These are phyloP conservation scores for Tetranychus truncatus DNA, from an alignment of 2,888 invertebrate species.

Conservation along the genomic window DNA sequence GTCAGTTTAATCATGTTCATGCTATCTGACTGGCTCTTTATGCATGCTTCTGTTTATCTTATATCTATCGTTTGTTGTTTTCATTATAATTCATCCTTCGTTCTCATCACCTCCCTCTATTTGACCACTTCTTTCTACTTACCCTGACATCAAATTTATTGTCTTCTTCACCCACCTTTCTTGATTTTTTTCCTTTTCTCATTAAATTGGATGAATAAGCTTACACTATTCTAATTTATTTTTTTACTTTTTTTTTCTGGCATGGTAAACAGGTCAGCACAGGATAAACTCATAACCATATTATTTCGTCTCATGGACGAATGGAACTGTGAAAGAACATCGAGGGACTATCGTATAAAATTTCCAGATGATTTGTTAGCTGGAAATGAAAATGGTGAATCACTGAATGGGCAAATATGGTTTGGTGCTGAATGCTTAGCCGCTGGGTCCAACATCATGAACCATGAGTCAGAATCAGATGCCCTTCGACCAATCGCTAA, in stretches of 20 bases:
- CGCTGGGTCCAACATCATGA: conserved; percentile 94
- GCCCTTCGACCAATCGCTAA: conserved; percentile 90
- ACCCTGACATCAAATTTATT: not conserved
- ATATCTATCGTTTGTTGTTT: not conserved
- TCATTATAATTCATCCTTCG: not conserved
- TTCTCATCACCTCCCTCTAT: not conserved
- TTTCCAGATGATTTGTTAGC: conserved; percentile 97
- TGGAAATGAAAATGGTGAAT: conserved; percentile 42
- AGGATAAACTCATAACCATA: conserved; percentile 21
- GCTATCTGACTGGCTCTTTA: not conserved
- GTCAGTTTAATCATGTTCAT: conserved; percentile 35
- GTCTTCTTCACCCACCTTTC: not conserved
- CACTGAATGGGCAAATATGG: conserved; percentile 94
- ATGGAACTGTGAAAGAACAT: conserved; percentile 47
- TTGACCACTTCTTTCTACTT: not conserved
- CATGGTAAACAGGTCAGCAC: conserved; percentile 17
- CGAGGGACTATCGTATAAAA: conserved; percentile 86
- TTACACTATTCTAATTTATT: not conserved
- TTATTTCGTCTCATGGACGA: conserved; percentile 23
- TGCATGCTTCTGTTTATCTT: not conserved
- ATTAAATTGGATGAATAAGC: not conserved
- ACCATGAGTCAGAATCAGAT: conserved; percentile 82
- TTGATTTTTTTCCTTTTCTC: not conserved
- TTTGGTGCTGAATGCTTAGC: conserved; percentile 98
- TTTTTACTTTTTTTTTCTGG: not conserved